These are phyloP conservation scores for Turritopsis dohrnii DNA, from an alignment of 30 jellyfish, hydroid and myxozoan genomes.

Conservation along the genomic window DNA sequence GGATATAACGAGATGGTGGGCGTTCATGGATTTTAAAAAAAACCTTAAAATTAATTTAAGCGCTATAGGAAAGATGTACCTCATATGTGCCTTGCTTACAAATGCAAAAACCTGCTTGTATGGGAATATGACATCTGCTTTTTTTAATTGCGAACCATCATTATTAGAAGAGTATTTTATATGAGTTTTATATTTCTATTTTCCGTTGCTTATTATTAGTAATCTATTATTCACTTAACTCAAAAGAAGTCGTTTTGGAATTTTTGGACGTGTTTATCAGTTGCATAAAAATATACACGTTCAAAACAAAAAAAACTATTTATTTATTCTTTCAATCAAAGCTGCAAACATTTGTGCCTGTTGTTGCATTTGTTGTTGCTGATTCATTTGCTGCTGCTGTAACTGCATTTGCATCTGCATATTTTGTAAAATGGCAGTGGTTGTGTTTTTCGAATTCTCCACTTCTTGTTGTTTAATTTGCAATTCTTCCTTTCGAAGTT, in stretches of 20 bases:
- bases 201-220: background rate
- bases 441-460: conserved; percentile 7
- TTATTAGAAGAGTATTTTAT: background rate
- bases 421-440: too few relatives aligned
- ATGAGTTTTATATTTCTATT: background rate
- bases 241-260: background rate
- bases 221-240: background rate
- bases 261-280: background rate
- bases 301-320: background rate
- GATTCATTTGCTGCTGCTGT: conserved; percentile 23
- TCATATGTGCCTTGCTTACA: conserved; percentile 29
- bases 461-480: conserved; percentile 8
- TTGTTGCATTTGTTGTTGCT: conserved; percentile 1
- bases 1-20: conserved; percentile 27
- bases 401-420: background rate
- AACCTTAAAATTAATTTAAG: conserved; percentile 22
- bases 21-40: conserved; percentile 28
- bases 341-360: background rate
- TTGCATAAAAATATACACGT: background rate
- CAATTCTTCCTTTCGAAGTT: background rate
- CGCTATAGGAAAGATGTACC: conserved; percentile 40
- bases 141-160: conserved; percentile 4
- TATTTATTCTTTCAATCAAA: conserved; percentile 13
- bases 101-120: conserved; percentile 31
- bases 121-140: background rate